Evolutionary conservation across 2,113 vertebrate genomes (phyloP).

Genomic region (Dasyprocta punctata): DNA sequence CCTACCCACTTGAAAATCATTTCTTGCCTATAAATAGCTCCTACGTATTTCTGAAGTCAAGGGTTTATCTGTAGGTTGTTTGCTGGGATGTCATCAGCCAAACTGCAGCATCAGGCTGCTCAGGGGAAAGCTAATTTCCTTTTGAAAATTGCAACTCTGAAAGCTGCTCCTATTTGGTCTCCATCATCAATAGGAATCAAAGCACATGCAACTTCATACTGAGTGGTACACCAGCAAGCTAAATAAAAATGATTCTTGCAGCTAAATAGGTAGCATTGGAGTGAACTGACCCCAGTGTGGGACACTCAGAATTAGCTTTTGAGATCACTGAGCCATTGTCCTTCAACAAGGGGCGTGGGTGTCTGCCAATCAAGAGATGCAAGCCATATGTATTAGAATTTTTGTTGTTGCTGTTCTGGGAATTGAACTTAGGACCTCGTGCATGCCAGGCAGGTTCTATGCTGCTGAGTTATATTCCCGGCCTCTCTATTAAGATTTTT

Average conservation of each 20-base stretch:
- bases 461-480: no score
- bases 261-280: constrained; percentile 23
- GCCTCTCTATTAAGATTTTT: no score
- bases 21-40: constrained; percentile 40
- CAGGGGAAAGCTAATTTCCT: constrained; percentile 71
- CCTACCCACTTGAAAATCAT: constrained; percentile 57
- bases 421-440: no score
- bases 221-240: constrained; percentile 37
- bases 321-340: constrained; percentile 2
- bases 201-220: constrained; percentile 3
- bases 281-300: constrained; percentile 14
- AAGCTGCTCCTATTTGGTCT: constrained; percentile 51
- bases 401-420: no score
- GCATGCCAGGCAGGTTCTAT: no score
- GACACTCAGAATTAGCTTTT: constrained; percentile 42
- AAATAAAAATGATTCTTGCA: constrained; percentile 59
- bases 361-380: background rate
- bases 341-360: constrained; percentile 17
- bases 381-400: constrained; percentile 20
- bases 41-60: constrained; percentile 68
- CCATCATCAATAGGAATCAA: constrained; percentile 49
- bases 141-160: constrained; percentile 71
- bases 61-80: constrained; percentile 69
- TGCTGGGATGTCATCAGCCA: constrained; percentile 60
- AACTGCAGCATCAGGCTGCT: constrained; percentile 36